Evolutionary conservation across 2,888 invertebrate species (phyloP).

Genomic region (Zygaena filipendulae): DNA sequence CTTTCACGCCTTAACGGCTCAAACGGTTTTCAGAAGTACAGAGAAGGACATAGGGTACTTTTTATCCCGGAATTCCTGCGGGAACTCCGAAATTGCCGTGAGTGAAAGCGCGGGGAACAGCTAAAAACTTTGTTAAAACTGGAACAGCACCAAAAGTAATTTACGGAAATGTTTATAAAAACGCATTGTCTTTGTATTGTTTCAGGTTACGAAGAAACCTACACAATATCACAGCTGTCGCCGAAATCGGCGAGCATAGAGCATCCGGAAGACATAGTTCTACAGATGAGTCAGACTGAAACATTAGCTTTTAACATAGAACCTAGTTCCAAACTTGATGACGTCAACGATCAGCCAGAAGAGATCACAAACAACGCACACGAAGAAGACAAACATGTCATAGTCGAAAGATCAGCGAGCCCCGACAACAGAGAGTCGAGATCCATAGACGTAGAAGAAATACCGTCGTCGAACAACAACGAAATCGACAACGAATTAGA

Average conservation of each 20-base stretch:
- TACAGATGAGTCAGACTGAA: constrained; percentile 42
- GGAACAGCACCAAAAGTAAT: too few relatives aligned
- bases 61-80: too few relatives aligned
- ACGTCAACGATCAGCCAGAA: constrained; percentile 22
- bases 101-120: too few relatives aligned
- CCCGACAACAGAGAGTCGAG: constrained; percentile 50
- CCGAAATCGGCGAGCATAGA: constrained; percentile 68
- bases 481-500: constrained; percentile 70
- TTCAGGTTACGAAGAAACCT: constrained; percentile 65
- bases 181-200: too few relatives aligned
- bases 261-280: constrained; percentile 25
- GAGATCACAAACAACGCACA: constrained; percentile 21
- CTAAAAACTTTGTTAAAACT: too few relatives aligned
- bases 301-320: constrained; percentile 47
- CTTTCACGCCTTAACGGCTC: too few relatives aligned
- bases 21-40: too few relatives aligned
- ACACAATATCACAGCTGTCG: constrained; percentile 75
- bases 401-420: constrained; percentile 66
- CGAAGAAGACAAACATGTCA: constrained; percentile 39
- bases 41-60: too few relatives aligned
- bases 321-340: constrained; percentile 36
- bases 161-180: too few relatives aligned
- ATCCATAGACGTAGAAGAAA: constrained; percentile 66
- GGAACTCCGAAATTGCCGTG: too few relatives aligned
- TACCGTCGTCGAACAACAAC: constrained; percentile 64